Evolutionary conservation across 2,888 invertebrate genomes (phyloP), one percentile per base, ranked within the genome.

Genomic region (Cephus runcator): DNA sequence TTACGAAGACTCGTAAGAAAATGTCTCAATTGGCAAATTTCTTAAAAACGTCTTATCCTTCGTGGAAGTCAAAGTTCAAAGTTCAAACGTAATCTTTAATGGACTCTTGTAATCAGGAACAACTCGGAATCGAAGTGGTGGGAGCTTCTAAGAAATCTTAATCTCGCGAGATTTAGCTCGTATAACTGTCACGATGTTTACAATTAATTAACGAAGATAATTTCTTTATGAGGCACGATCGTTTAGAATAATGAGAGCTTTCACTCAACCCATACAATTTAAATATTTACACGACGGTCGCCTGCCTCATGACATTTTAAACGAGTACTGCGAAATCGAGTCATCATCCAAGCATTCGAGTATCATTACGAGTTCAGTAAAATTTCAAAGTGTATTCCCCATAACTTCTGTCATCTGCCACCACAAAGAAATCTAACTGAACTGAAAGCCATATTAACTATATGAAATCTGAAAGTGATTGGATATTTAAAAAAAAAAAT

Each of bases 131-230:
- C 56, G 56, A 56, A 56, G 23, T 56, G 56, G 23, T 56, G 56
- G 56, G 56, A 23, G 9, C 68, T 76, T 76, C 78, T 34, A 23
- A 33, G 78, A 78, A 77, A 77, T 75, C 33, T 40, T 56, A 75
- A 78, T 73, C 68, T 76, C 76, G 56, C 23, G 23, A 56, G 56
- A 56, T 23, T 56, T 23, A 56, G 56, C 56, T 23, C 56, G 23
- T 56, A 56, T 56, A 56, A 56, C 56, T 56, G 56, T 56, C 56
- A 6, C 56, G 34, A 73, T 73, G 78, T 75, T 78, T 76, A 76
- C 76, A 78, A 78, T 78, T 76, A 78, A 76, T 78, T 73, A 76
- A 73, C 68, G 34, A 69, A 78, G 78, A 78, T 76, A 33, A 76
- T 78, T 78, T 69, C 75, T 76, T 71, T 75, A 76, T 34, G 69